Conservation (phyloP, 2,797 vertebrate species). For the Cyprinodon diabolis region DNA sequence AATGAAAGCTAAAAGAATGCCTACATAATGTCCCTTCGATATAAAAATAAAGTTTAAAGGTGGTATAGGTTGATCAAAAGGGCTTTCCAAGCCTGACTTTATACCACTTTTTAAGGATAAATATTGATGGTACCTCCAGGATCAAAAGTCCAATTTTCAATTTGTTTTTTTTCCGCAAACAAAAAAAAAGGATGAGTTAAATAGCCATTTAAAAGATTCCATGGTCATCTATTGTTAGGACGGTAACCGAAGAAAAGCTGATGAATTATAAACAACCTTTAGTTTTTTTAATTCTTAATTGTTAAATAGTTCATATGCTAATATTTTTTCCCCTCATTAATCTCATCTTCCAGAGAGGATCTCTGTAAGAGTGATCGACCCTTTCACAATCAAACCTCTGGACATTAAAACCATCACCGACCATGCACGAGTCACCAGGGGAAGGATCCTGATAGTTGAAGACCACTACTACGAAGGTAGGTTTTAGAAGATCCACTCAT, state of each 20-base stretch:
- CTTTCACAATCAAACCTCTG: conserved; percentile 95
- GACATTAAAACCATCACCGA: conserved; percentile 91
- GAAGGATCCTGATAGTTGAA: conserved; percentile 92
- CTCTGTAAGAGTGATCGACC: conserved; percentile 88
- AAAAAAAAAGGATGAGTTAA: not conserved
- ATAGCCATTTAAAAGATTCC: not conserved
- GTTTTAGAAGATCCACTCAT: conserved; percentile 21
- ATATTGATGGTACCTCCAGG: not conserved
- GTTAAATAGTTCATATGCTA: not conserved
- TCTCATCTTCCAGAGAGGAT: conserved; percentile 85
- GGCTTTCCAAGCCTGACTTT: not conserved
- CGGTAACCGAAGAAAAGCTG: not conserved
- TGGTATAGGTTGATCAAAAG: not conserved
- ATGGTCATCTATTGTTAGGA: not conserved
- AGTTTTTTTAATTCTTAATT: not conserved
- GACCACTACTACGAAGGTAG: conserved; percentile 96
- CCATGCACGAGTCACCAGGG: conserved; percentile 87
- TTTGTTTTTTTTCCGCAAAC: not conserved
- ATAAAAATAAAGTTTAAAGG: not conserved
- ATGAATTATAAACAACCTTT: not conserved
- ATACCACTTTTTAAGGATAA: not conserved
- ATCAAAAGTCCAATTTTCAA: not conserved
- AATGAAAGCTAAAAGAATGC: not conserved
- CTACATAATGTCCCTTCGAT: not conserved
- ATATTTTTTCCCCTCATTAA: not conserved